Base-by-base conservation (phyloP, 2,888 invertebrate species). In the Andrena chrysosceles region DNA sequence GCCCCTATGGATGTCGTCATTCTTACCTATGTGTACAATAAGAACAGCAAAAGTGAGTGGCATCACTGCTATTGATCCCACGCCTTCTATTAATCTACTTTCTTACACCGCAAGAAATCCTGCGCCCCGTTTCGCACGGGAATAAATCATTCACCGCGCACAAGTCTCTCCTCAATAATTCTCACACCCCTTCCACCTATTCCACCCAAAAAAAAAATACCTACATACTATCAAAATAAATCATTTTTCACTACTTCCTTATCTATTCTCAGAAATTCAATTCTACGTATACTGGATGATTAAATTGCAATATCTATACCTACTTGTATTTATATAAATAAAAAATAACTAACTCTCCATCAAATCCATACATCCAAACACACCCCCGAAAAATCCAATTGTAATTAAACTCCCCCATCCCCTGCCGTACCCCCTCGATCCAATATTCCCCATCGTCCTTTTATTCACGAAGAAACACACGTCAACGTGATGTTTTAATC, bases 11-110 rank as follows among this genome's bases (percentile, higher is more conserved):
- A 83, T 80, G 75, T 68, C 72, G 70, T 16, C 16, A 48, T 48
- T 60, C 59, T 48, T 59, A 76, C 33, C 56, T 75, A 70, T 48
- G 67, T n/a, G 56, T 77, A 10, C 20, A 67, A 77, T 75, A 84
- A 77, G 60, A 76, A 68, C 23, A 56, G 54, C n/a, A 66, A 75
- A 87, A 81, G 66, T 78, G 79, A 84, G 81, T 77, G 73, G 35
- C 49, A 77, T 67, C 60, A 23, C 73, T 56, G 52, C 23, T 68
- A 87, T 87, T 75, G 84, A 87, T 80, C 56, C 23, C 1, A 10
- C 4, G 29, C 42, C 52, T 42, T 26, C 48, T 6, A 8, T 33
- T 35, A 64, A 72, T 49, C 48, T 4, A 8, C 26, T 3, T 13
- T 68, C 20, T 49, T 23, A 20, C 31, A 13, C 20, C 2, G 7